Conservation (phyloP, 2,888 invertebrate species). For the Lucinisca nassula region DNA sequence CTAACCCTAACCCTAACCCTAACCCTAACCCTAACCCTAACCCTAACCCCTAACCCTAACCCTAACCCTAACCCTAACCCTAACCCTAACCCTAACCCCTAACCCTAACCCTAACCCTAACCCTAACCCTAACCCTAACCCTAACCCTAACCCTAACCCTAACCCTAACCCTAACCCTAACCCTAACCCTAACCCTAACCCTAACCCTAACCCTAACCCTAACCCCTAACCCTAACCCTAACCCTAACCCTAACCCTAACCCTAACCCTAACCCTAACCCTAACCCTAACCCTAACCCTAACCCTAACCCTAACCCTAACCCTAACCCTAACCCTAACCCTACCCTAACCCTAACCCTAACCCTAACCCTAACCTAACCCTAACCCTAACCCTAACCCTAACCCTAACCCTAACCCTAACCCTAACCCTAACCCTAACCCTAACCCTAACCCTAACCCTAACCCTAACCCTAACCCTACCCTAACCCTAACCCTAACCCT, state of each 20-base stretch:
- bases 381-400: background rate
- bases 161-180: conserved; percentile 20
- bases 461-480: conserved; percentile 55
- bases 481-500: conserved; percentile 47
- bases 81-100: no score
- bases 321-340: conserved; percentile 24
- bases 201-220: conserved; percentile 56
- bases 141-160: background rate
- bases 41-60: no score
- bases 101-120: no score
- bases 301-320: background rate
- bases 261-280: conserved; percentile 50
- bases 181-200: conserved; percentile 44
- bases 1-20: no score
- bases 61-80: no score
- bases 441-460: conserved; percentile 48
- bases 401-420: conserved; percentile 17
- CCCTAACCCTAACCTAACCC: background rate
- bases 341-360: background rate
- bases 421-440: conserved; percentile 25
- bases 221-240: conserved; percentile 22
- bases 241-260: conserved; percentile 36
- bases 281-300: conserved; percentile 36
- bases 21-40: no score
- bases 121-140: no score